Evolutionary conservation across 2,797 vertebrate species (phyloP).

Genomic region (Sebastes jordani): DNA sequence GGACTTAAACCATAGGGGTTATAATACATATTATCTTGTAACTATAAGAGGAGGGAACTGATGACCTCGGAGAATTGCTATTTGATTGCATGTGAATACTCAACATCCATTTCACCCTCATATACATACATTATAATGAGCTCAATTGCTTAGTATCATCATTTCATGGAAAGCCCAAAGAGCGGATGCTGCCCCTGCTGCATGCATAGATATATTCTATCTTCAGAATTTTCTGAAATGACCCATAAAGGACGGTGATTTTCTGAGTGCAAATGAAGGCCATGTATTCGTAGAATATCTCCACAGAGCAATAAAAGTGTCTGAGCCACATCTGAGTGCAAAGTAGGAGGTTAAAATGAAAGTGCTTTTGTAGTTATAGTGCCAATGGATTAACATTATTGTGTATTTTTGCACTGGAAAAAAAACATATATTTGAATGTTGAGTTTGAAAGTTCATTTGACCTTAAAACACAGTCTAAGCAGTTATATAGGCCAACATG

Average conservation of each 20-base stretch:
- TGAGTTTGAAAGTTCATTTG: not conserved
- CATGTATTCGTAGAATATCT: not conserved
- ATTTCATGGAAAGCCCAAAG: not conserved
- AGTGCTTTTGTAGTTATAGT: not conserved
- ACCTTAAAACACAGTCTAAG: not conserved
- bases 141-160: not conserved
- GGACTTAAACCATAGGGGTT: not conserved
- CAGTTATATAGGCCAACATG: not conserved
- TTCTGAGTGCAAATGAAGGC: conserved; percentile 22
- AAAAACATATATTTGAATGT: not conserved
- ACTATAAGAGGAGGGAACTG: not conserved
- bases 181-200: not conserved
- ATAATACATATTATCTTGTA: not conserved
- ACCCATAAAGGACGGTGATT: conserved; percentile 5
- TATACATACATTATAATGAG: not conserved
- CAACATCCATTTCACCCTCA: not conserved
- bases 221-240: not conserved
- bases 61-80: not conserved
- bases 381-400: not conserved
- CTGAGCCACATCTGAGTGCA: not conserved
- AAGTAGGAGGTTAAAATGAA: conserved; percentile 5
- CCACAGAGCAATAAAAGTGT: conserved; percentile 6
- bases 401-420: not conserved
- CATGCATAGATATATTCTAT: conserved; percentile 3
- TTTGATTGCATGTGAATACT: not conserved